These are phyloP conservation scores for Gobionotothen gibberifrons DNA, from an alignment of 2,797 vertebrate species.

Conservation along the genomic window DNA sequence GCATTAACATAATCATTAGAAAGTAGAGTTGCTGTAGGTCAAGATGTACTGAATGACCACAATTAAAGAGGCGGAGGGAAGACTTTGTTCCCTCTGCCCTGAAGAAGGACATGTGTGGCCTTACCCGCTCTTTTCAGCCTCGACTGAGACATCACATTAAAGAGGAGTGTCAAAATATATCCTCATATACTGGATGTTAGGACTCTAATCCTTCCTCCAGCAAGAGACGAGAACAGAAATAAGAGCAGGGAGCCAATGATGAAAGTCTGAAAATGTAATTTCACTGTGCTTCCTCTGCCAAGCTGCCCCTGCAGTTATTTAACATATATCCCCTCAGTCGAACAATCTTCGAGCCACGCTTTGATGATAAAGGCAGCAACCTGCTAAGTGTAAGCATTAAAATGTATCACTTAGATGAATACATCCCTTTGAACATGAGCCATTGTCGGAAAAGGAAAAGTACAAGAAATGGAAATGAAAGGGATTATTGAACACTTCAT, in stretches of 20 bases:
- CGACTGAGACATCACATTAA: conserved; percentile 66
- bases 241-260: conserved; percentile 64
- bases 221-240: conserved; percentile 56
- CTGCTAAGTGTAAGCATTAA: conserved; percentile 79
- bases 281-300: conserved; percentile 57
- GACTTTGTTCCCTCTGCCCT: conserved; percentile 13
- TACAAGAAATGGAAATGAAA: conserved; percentile 77
- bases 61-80: conserved; percentile 17
- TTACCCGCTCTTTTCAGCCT: conserved; percentile 27
- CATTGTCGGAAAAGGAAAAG: conserved; percentile 69
- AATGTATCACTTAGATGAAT: conserved; percentile 85
- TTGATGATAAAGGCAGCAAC: conserved; percentile 82
- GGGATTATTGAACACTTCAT: conserved; percentile 72
- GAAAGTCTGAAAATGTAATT: conserved; percentile 79
- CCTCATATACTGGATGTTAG: conserved; percentile 39
- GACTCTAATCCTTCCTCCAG: conserved; percentile 61
- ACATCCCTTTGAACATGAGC: conserved; percentile 80
- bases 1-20: conserved; percentile 13
- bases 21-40: conserved; percentile 26
- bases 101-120: conserved; percentile 32
- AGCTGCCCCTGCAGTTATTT: conserved; percentile 77
- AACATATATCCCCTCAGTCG: conserved; percentile 69
- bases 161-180: conserved; percentile 46
- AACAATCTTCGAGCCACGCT: conserved; percentile 68
- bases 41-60: conserved; percentile 25